Evolutionary conservation across 1,140 invertebrate species (phyloP), one percentile per base, ranked within the genome.

Genomic region (Drosophila murphyi): DNA sequence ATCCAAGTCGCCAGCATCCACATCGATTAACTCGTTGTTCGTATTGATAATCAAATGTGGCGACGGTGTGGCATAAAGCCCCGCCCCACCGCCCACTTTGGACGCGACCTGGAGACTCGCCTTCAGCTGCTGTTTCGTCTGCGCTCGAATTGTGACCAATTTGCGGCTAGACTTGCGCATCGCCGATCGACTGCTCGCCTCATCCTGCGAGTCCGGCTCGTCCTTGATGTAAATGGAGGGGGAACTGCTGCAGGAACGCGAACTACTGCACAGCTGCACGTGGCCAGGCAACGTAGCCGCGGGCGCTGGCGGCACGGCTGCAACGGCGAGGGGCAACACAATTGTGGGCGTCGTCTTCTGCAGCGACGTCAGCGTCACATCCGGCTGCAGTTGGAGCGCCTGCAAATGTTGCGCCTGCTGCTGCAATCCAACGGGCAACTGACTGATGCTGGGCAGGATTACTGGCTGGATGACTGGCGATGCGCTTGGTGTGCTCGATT

Each of bases 211-310:
- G 20, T 85, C 78, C 3, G 90, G 90, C 51, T 92, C 90, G 37
- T 92, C 90, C 72, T 92, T 92, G 20, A 92, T 92, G 45, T 91
- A 92, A 31, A 92, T 92, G 4, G 90, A 92, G 0, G 90, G 90
- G 3, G 90, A 92, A 10, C 81, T 83, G 56, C 90, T 92, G 59
- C 87, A 82, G 3, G 90, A 90, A 4, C 67, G 75, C 3, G 90
- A 91, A 29, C 80, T 80, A 35, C 67, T 75, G 32, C 78, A 63
- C 12, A 82, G 45, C 32, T 77, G 82, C 29, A 64, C 39, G 52
- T 32, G 20, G 39, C 61, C 43, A 41, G 67, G 51, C 2, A 76
- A n/a, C 5, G 54, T 8, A 5, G 45, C 5, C 5, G 72, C 4
- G 34, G 34, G 5, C 37, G 45, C 32, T 5, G 71, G n/a, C 4